Evolutionary conservation across 35 echinoderm and acorn worm genomes (phyloP).

Genomic region (Lytechinus variegatus): DNA sequence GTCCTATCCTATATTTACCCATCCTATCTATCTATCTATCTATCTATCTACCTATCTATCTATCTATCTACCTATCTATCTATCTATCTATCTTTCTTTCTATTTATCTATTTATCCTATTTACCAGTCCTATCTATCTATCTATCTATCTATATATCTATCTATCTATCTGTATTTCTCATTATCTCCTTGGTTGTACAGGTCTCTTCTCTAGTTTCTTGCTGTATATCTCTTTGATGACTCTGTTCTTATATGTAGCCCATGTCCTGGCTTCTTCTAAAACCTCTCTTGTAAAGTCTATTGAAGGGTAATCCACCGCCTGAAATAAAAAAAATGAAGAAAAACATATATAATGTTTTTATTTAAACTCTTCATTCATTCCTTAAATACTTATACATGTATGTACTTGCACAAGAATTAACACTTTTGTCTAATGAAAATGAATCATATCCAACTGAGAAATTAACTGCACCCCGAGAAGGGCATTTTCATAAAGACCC

Average conservation of each 20-base stretch:
- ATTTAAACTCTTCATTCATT: too few species aligned
- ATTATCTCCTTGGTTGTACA: slow-evolving; percentile 34
- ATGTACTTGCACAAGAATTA: too few species aligned
- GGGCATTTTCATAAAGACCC: too few species aligned
- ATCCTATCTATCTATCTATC: too few species aligned
- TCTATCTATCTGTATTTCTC: background rate
- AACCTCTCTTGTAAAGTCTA: slow-evolving; percentile 49
- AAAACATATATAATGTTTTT: background rate
- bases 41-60: too few species aligned
- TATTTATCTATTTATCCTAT: background rate
- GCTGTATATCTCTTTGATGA: slow-evolving; percentile 51
- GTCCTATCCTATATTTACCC: too few species aligned
- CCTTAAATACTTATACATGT: too few species aligned
- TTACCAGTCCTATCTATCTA: background rate
- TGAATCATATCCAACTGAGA: too few species aligned
- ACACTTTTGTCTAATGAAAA: too few species aligned
- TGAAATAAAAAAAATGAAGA: background rate
- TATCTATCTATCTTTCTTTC: too few species aligned
- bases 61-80: too few species aligned
- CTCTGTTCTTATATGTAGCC: slow-evolving; percentile 49
- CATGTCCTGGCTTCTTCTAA: slow-evolving; percentile 55
- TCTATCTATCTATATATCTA: background rate
- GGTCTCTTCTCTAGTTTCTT: slow-evolving; percentile 47
- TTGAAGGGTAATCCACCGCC: slow-evolving; percentile 60
- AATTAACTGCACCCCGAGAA: too few species aligned